phyloP scores from a whole-genome alignment of 1,140 invertebrate species.

The Penaeus indicus region DNA sequence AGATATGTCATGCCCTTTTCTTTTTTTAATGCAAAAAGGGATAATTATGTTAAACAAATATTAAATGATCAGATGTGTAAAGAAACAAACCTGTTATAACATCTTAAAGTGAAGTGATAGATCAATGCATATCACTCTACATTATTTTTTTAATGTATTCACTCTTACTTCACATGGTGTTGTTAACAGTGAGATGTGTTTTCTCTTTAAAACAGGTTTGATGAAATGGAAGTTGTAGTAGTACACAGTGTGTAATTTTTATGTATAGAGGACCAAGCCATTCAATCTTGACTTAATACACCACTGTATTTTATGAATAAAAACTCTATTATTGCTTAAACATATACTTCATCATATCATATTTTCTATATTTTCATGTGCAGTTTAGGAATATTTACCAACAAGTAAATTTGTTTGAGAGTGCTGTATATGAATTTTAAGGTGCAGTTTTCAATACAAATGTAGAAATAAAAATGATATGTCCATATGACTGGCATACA shows the following conservation, averaged over 20 bases:
- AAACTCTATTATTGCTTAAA: constrained; percentile 13
- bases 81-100: no score
- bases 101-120: no score
- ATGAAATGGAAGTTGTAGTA: not conserved
- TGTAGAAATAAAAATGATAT: not conserved
- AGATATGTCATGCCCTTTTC: no score
- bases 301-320: constrained; percentile 26
- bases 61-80: no score
- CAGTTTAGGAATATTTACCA: constrained; percentile 8
- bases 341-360: constrained; percentile 31
- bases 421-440: constrained; percentile 21
- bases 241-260: constrained; percentile 25
- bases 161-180: no score
- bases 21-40: no score
- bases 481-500: no score
- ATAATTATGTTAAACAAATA: no score
- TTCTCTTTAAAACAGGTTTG: no score
- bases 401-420: constrained; percentile 32
- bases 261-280: constrained; percentile 27
- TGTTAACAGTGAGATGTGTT: no score
- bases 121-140: no score
- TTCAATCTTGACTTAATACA: constrained; percentile 16
- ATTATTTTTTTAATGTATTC: no score
- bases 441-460: constrained; percentile 15
- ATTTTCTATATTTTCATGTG: not conserved